Percentiles rank a stretch among this genome's conserved stretches.
Evolutionary conservation across 2,888 invertebrate genomes (phyloP).

Genomic region (Neoscelio sp.): DNA sequence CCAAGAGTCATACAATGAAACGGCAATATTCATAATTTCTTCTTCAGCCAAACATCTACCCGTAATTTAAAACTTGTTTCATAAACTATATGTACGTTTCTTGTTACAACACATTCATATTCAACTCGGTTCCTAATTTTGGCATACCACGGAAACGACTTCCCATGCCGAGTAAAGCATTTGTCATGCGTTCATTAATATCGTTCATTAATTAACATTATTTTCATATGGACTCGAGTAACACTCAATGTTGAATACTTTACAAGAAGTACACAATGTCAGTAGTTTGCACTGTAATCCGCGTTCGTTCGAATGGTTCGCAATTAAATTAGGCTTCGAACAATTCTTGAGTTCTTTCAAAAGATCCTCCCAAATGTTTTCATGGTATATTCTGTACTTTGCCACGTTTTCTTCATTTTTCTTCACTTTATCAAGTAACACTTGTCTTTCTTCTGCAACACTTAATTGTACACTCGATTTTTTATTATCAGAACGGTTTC

Average conservation of each 20-base stretch:
- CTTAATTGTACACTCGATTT: too few species aligned
- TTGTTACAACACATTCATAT: conserved; percentile 14
- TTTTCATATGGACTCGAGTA: conserved; percentile 18
- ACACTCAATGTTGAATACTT: conserved; percentile 9
- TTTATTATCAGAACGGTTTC: too few species aligned
- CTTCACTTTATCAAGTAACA: too few species aligned
- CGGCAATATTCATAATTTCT: too few species aligned
- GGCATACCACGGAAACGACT: conserved; percentile 2
- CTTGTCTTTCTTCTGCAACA: too few species aligned
- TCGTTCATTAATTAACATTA: not conserved
- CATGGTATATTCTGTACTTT: conserved; percentile 28
- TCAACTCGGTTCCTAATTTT: conserved; percentile 13
- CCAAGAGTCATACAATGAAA: too few species aligned
- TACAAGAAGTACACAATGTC: conserved; percentile 12
- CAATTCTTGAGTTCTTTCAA: conserved; percentile 7
- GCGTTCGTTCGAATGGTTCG: not conserved
- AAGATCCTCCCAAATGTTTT: conserved; percentile 11
- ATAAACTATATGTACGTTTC: not conserved
- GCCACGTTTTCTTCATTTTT: conserved; percentile 5
- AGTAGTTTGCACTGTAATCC: conserved; percentile 18
- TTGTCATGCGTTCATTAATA: conserved; percentile 29
- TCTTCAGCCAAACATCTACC: too few species aligned
- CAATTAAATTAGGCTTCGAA: conserved; percentile 7
- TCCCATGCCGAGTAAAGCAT: conserved; percentile 22
- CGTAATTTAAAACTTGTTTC: conserved; percentile 12